These are phyloP conservation scores for Cynoglossus semilaevis DNA, from an alignment of 2,113 vertebrate genomes.

Conservation along the genomic window DNA sequence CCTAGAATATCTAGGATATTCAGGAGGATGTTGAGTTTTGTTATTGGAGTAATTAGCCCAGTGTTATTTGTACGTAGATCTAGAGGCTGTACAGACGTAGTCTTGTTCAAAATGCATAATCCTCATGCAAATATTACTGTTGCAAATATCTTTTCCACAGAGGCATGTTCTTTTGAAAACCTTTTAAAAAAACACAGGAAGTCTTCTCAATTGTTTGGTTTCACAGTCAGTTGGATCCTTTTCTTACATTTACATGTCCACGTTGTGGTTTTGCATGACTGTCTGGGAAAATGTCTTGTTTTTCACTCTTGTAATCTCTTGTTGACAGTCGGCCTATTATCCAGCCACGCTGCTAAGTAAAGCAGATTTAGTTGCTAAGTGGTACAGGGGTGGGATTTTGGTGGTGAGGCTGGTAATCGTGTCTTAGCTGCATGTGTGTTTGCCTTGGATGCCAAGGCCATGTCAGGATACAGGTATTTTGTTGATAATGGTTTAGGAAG, in stretches of 20 bases:
- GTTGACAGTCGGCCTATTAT: constrained; percentile 51
- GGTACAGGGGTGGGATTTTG: constrained; percentile 5
- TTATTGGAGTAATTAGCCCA: no score
- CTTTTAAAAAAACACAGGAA: constrained; percentile 5
- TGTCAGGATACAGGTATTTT: constrained; percentile 27
- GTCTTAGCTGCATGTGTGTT: constrained; percentile 20
- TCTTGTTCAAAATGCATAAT: no score
- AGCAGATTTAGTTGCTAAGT: constrained; percentile 25
- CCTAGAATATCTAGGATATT: no score
- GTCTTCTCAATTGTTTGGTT: constrained; percentile 1
- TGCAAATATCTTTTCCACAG: no score
- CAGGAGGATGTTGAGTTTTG: no score
- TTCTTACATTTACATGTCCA: not conserved
- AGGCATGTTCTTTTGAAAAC: no score
- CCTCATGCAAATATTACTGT: no score
- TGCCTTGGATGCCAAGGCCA: constrained; percentile 25
- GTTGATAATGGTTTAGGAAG: constrained; percentile 34
- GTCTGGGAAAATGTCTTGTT: constrained; percentile 16
- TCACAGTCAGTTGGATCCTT: not conserved
- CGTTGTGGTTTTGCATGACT: not conserved
- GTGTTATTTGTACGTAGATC: no score
- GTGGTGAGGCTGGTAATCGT: constrained; percentile 14
- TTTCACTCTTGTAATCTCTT: constrained; percentile 30
- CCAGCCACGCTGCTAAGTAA: constrained; percentile 14
- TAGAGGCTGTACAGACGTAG: no score